These are phyloP conservation scores for Enteromius paludinosus DNA, from an alignment of 2,797 vertebrate species.

Conservation along the genomic window DNA sequence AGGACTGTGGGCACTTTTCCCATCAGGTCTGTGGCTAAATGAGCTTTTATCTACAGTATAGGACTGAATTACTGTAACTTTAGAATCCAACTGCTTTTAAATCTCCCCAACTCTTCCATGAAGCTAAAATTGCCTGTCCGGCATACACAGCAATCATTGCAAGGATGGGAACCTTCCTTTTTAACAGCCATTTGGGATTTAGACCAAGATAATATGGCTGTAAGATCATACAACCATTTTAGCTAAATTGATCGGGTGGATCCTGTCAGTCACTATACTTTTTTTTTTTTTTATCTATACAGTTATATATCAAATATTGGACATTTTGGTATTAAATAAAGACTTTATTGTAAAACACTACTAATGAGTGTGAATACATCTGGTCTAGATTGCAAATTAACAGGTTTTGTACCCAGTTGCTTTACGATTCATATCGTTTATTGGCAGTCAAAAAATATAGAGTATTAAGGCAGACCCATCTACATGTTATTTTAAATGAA, in stretches of 20 bases:
- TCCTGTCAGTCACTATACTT: not conserved
- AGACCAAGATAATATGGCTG: not conserved
- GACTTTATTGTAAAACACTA: not conserved
- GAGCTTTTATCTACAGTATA: constrained; percentile 45
- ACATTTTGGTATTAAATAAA: constrained; percentile 1
- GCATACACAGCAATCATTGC: constrained; percentile 5
- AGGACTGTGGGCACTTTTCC: constrained; percentile 22
- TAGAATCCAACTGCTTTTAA: constrained; percentile 51
- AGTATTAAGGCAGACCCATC: not conserved
- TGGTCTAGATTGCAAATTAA: not conserved
- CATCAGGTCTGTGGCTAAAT: constrained; percentile 29
- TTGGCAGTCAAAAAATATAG: not conserved
- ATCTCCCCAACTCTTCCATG: constrained; percentile 30
- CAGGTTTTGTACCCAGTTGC: not conserved
- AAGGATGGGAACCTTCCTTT: constrained; percentile 24
- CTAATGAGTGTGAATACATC: constrained; percentile 3
- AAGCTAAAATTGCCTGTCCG: constrained; percentile 25
- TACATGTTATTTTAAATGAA: not conserved
- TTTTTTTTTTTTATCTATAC: not conserved
- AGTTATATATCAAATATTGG: not conserved
- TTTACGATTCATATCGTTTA: not conserved
- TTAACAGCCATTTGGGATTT: constrained; percentile 35
- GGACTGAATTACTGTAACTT: constrained; percentile 20
- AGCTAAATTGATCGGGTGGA: not conserved
- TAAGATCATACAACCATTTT: constrained; percentile 10